Base-by-base conservation (phyloP, 1,140 invertebrate species). In the Armadillidium nasatum region DNA sequence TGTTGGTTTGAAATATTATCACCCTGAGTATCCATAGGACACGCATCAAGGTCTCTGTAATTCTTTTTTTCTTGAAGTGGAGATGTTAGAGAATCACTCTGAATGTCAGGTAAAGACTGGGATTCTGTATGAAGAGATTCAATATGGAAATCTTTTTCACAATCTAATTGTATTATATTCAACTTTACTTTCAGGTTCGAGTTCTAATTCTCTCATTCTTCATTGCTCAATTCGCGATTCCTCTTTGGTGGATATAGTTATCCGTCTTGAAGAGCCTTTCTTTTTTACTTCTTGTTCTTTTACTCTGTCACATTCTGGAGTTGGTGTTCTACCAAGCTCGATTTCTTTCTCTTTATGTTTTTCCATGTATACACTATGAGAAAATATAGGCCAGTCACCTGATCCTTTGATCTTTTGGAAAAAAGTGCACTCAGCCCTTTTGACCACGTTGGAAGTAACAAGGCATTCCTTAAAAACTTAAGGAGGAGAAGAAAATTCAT, bases 221-320 rank as follows among this genome's bases (percentile, higher is more conserved):
- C 69, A 74, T 66, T 74, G 50, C 0, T 74, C 77, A 33, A 78
- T 78, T 71, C 75, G 77, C 11, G 77, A 78, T 54, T 78, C 77
- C 3, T 73, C 75, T 60, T 78, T 78, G 13, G 77, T 75, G 33
- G 77, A 78, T 23, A 78, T 78, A 19, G 77, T 78, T 23, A 78
- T 78, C 60, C 75, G 77, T 15, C 75, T 78, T 21, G 77, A 78
- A 3, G 77, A 74, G 19, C 77, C 77, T 44, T 74, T 54, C 22
- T 71, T 73, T 69, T 78, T 78, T 15, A 74, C 77, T 71, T 78
- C 77, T 45, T 74, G 50, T 22, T 70, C 22, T 19, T 78, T 74
- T 50, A 70, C 33, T 11, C 77, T 68, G 33, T 78, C 77, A 73
- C 77, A 78, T 19, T 78, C 77, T 33, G 77, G 77, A 2, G 77